These are phyloP conservation scores for Muscicapa adusta DNA, from an alignment of 2,113 vertebrate species.

Conservation along the genomic window DNA sequence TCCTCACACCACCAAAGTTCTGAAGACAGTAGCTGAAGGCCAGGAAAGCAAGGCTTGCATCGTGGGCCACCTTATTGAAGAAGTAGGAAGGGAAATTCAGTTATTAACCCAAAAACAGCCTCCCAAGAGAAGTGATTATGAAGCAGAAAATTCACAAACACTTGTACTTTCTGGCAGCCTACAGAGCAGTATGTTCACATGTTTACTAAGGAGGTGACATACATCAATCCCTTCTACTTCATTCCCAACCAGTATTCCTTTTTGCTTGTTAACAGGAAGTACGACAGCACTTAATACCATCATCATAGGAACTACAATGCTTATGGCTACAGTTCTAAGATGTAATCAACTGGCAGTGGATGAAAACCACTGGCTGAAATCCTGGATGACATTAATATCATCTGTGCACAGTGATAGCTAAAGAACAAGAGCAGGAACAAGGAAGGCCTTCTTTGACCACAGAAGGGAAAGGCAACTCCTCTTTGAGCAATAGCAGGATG, in stretches of 20 bases:
- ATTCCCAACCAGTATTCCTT: not conserved
- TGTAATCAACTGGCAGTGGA: not conserved
- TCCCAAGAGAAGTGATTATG: not conserved
- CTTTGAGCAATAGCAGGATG: not conserved
- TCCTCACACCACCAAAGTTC: constrained; percentile 64
- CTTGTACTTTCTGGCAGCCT: not conserved
- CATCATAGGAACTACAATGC: not conserved
- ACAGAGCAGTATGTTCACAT: not conserved
- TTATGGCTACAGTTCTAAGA: not conserved
- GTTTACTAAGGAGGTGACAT: not conserved
- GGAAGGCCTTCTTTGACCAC: not conserved
- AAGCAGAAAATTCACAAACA: not conserved
- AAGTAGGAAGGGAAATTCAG: constrained; percentile 42
- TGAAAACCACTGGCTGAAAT: not conserved
- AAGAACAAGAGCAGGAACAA: not conserved
- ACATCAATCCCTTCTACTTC: not conserved
- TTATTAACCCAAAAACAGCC: constrained; percentile 28
- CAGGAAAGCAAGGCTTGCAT: constrained; percentile 59
- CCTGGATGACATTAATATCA: not conserved
- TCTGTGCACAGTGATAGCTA: not conserved
- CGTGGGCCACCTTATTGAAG: constrained; percentile 41
- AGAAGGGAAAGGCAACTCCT: not conserved
- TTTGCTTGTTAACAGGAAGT: not conserved
- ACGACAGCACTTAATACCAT: not conserved
- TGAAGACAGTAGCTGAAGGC: constrained; percentile 56